Conservation (phyloP, 2,888 invertebrate species). For the Cactoblastis cactorum region DNA sequence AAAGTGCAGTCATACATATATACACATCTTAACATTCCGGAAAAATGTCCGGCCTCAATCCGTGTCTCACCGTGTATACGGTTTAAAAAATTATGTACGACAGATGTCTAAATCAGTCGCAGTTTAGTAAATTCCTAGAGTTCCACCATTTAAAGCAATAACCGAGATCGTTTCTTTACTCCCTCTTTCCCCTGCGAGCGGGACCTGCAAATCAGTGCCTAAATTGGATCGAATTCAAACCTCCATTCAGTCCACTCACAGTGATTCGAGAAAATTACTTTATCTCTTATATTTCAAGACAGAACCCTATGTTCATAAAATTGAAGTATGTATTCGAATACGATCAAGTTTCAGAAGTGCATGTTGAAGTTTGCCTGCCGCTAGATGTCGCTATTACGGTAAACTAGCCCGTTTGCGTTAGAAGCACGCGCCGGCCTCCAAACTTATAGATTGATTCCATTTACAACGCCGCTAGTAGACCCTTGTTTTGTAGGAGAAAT, state of each 20-base stretch:
- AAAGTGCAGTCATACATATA: too few relatives aligned
- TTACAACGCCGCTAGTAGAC: background rate
- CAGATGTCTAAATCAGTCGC: background rate
- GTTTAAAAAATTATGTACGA: too few relatives aligned
- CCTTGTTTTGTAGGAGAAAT: background rate
- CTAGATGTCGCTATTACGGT: conserved; percentile 20
- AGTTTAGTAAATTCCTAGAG: background rate
- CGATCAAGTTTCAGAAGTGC: background rate
- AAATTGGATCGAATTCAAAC: conserved; percentile 13
- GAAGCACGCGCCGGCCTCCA: conserved; percentile 19
- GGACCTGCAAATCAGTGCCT: background rate
- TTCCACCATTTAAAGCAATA: too few relatives aligned
- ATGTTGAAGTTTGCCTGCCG: background rate
- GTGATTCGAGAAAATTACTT: background rate
- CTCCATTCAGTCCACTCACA: conserved; percentile 8
- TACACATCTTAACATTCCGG: too few relatives aligned
- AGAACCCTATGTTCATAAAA: background rate
- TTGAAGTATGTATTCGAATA: background rate
- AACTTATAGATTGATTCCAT: conserved; percentile 1
- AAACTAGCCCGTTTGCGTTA: conserved; percentile 27
- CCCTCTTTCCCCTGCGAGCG: background rate
- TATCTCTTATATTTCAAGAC: background rate
- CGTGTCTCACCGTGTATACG: too few relatives aligned
- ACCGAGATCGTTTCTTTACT: background rate
- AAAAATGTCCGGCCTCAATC: too few relatives aligned